Base-by-base conservation (phyloP, 2,888 invertebrate genomes). In the Corbicula japonica region DNA sequence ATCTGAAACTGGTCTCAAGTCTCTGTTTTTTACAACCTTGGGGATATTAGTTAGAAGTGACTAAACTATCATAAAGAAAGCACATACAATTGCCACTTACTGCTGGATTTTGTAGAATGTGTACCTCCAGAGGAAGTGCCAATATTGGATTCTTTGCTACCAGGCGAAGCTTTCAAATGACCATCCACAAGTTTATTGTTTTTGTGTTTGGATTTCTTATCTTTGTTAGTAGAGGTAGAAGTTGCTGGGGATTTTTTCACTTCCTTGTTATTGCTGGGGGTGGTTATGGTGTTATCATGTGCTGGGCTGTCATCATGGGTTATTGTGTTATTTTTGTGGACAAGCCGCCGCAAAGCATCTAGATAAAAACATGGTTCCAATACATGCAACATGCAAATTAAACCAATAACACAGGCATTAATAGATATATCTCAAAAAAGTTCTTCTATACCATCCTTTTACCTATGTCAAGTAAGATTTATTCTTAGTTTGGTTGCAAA, bases 331-430 rank as follows among this genome's bases (percentile, higher is more conserved):
- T 68, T 70, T 46, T 56, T 68, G 58, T 70, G 61, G 23, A 80
- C 73, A 26, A 83, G 79, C 34, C 80, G 52, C 54, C 80, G 76
- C n/a, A 83, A 65, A 21, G 83, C 65, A 71, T 83, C 83, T 83
- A 61, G 28, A 8, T 28, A 50, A 50, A 61, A 32, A 61, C 23
- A 50, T 18, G 34, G 30, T 34, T 26, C 34, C 32, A 52, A 56
- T 21, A 60, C 38, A 71, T 34, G 28, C 70, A 61, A 70, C 70
- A 70, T 50, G 60, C 70, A 50, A 34, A 5, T 52, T 56, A 56
- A 21, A n/a, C n/a, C n/a, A 10, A 28, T n/a, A 32, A 34, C 10
- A 34, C 21, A 32, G 15, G 34, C 32, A 56, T 23, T 12, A 54
- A 34, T 35, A 56, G 12, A 30, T 28, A 12, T 52, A 52, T 5